Percentiles rank a stretch among this genome's conserved stretches.
Conservation (phyloP, 2,797 vertebrate genomes). For the Sternotherus odoratus region DNA sequence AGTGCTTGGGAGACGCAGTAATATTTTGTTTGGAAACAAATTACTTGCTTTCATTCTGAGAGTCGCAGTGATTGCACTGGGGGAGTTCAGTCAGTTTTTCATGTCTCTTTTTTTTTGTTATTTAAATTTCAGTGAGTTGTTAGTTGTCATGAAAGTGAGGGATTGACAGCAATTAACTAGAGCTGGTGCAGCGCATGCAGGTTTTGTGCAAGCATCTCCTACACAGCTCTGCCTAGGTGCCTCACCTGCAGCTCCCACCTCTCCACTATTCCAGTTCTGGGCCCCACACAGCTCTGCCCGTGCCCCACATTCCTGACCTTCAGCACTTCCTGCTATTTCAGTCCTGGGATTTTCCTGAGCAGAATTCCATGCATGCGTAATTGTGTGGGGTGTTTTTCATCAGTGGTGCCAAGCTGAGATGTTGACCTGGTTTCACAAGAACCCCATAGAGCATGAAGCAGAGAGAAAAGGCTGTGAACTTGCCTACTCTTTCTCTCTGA, state of each 20-base stretch:
- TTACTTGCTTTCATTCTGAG: conserved; percentile 69
- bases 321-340: background rate
- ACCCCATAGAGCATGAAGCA: background rate
- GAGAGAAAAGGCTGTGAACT: background rate
- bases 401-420: background rate
- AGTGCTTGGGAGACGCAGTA: conserved; percentile 27
- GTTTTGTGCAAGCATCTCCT: background rate
- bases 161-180: conserved; percentile 66
- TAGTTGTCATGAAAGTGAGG: conserved; percentile 67
- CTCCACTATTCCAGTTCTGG: background rate
- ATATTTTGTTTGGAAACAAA: conserved; percentile 69
- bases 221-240: background rate
- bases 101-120: conserved; percentile 71
- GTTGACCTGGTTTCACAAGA: conserved; percentile 10
- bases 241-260: accelerated
- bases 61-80: conserved; percentile 66
- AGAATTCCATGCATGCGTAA: background rate
- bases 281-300: background rate
- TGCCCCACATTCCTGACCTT: background rate
- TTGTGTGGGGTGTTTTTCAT: background rate
- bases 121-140: conserved; percentile 73
- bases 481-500: background rate
- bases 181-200: background rate
- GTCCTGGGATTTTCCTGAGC: accelerated
- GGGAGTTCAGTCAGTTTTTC: conserved; percentile 65